These are phyloP conservation scores for Eulemur mongoz DNA, from an alignment of 2,797 vertebrate species.

Conservation along the genomic window DNA sequence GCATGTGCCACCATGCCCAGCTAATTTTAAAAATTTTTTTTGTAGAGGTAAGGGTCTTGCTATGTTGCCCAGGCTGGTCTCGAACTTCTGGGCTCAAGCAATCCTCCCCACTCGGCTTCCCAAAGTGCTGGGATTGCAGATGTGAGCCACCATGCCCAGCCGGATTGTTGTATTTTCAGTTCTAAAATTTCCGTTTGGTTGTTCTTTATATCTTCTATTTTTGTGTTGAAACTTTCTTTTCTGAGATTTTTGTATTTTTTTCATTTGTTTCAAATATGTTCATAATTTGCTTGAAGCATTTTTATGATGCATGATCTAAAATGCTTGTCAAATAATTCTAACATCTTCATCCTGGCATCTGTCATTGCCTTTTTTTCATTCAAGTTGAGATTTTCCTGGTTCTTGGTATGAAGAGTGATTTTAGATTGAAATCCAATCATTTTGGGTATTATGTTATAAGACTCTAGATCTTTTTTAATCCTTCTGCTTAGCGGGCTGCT, in stretches of 20 bases:
- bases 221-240: not conserved
- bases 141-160: no score
- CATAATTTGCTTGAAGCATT: not conserved
- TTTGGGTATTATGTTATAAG: not conserved
- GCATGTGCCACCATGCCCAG: no score
- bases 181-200: not conserved
- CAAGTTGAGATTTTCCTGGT: not conserved
- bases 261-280: not conserved
- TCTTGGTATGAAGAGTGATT: not conserved
- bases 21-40: no score
- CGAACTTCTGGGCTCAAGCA: no score
- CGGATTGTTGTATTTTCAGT: not conserved
- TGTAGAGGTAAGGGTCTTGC: no score
- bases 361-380: not conserved
- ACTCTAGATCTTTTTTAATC: not conserved
- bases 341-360: not conserved
- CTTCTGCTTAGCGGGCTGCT: not conserved
- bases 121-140: no score
- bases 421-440: not conserved
- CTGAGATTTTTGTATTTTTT: not conserved
- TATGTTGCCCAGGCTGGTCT: no score
- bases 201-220: not conserved
- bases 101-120: no score
- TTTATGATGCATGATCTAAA: not conserved
- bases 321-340: not conserved